Percentiles rank a stretch among this genome's conserved stretches.
These are phyloP conservation scores for Sternarchorhynchus goeldii DNA, from an alignment of 2,797 vertebrate species.

Conservation along the genomic window DNA sequence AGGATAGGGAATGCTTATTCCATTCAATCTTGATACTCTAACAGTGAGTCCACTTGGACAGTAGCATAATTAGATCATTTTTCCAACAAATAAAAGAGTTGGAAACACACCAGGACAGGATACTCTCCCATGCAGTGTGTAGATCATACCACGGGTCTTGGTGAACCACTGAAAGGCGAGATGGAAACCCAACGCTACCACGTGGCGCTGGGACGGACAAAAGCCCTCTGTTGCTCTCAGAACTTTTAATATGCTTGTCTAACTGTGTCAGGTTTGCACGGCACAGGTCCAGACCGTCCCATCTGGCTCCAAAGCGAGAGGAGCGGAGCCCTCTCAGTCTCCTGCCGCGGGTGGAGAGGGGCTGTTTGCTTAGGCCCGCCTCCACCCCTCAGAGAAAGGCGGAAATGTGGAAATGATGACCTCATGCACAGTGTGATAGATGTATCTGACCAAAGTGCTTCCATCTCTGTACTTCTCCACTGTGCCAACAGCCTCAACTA, in stretches of 20 bases:
- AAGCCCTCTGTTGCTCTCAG: constrained; percentile 71
- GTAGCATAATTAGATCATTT: constrained; percentile 47
- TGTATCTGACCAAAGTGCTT: constrained; percentile 80
- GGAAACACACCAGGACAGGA: constrained; percentile 40
- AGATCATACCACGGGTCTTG: constrained; percentile 55
- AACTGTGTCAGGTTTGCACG: constrained; percentile 70
- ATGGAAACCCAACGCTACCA: constrained; percentile 62
- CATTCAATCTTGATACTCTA: neutral
- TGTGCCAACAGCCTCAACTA: constrained; percentile 14
- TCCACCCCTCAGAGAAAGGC: constrained; percentile 80
- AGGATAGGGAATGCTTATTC: too few species aligned
- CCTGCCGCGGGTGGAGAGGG: constrained; percentile 59
- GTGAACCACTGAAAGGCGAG: constrained; percentile 69
- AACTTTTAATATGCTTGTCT: constrained; percentile 72
- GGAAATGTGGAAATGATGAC: constrained; percentile 91
- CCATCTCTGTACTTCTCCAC: constrained; percentile 33
- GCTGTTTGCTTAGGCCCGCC: constrained; percentile 72
- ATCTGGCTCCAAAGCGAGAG: constrained; percentile 59
- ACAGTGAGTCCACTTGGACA: constrained; percentile 17
- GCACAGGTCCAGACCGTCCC: constrained; percentile 70
- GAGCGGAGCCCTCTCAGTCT: constrained; percentile 60
- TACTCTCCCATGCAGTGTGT: constrained; percentile 40
- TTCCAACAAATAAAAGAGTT: constrained; percentile 41
- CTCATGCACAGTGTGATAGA: constrained; percentile 86
- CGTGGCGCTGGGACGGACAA: constrained; percentile 69